Conservation (phyloP, 2,113 vertebrate species). For the Paraplagusia blochii region DNA sequence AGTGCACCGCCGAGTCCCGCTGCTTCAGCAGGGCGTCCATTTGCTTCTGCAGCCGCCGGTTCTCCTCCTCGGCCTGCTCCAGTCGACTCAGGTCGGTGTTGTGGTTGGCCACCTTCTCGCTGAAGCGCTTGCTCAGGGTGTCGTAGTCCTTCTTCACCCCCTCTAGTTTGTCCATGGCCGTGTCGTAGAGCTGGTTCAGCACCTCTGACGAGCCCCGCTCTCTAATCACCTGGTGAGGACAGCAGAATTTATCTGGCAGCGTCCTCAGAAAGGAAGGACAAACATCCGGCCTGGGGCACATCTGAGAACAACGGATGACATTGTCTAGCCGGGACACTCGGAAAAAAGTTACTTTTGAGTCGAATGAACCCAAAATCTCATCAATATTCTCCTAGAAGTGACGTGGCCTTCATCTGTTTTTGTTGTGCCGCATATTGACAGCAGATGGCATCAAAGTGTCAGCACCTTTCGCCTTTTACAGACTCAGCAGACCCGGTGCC, state of each 20-base stretch:
- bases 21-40: slow-evolving; percentile 89
- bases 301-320: no score
- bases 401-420: no score
- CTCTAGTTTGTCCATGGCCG: slow-evolving; percentile 96
- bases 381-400: no score
- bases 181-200: slow-evolving; percentile 93
- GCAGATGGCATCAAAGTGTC: slow-evolving; percentile 56
- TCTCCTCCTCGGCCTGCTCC: slow-evolving; percentile 92
- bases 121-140: slow-evolving; percentile 88
- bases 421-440: slow-evolving; percentile 41
- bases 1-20: slow-evolving; percentile 91
- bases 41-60: slow-evolving; percentile 91
- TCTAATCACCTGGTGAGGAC: slow-evolving; percentile 83
- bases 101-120: slow-evolving; percentile 91
- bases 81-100: slow-evolving; percentile 92
- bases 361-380: no score
- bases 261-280: background rate
- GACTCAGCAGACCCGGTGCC: slow-evolving; percentile 8
- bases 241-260: background rate
- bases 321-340: no score
- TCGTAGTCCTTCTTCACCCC: slow-evolving; percentile 94
- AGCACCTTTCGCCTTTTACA: slow-evolving; percentile 11
- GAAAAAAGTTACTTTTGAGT: no score
- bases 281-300: no score
- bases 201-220: slow-evolving; percentile 96